Base-by-base conservation (phyloP, 2,797 vertebrate genomes). In the Melanogrammus aeglefinus region DNA sequence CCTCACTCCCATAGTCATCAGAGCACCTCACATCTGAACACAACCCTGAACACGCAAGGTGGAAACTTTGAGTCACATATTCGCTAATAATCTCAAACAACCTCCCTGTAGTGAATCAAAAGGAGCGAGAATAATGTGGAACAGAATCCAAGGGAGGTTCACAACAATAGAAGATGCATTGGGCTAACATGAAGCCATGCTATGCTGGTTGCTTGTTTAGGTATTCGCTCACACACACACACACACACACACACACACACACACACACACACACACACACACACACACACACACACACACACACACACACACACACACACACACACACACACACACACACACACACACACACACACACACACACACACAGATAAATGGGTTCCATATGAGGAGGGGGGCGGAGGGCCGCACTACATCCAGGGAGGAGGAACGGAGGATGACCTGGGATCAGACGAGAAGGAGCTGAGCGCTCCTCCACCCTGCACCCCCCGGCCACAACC, bases 361-460 rank as follows among this genome's bases (percentile, higher is more conserved):
- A 70, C 6, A 29, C 39, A 2, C 29, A 33, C 31, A 72, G 33
- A 73, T 38, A 73, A 38, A 73, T 38, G 35, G 21, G 35, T 38
- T 73, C 72, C 72, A n/a, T 73, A 35, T 21, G 41, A 76, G 79
- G 35, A 69, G 77, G 77, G 76, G 44, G 66, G 86, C 78, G 78
- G 72, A 78, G 78, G 4, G n/a, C n/a, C n/a, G 57, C 57, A 24
- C 27, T 27, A 2, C 57, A 27, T 27, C 57, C 57, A 76, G 72
- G 76, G 78, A 77, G 80, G 78, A 79, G 81, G 85, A 66, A 83
- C 83, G 80, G 71, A 84, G 80, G 87, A 84, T 29, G 78, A 80
- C 69, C 33, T 31, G 76, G 76, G 39, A 63, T 10, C 35, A 12
- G 39, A 81, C 83, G 84, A 88, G 87, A 88, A 90, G 86, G 90